Base-by-base conservation (phyloP, 1,140 invertebrate species). In the Aethina tumida region DNA sequence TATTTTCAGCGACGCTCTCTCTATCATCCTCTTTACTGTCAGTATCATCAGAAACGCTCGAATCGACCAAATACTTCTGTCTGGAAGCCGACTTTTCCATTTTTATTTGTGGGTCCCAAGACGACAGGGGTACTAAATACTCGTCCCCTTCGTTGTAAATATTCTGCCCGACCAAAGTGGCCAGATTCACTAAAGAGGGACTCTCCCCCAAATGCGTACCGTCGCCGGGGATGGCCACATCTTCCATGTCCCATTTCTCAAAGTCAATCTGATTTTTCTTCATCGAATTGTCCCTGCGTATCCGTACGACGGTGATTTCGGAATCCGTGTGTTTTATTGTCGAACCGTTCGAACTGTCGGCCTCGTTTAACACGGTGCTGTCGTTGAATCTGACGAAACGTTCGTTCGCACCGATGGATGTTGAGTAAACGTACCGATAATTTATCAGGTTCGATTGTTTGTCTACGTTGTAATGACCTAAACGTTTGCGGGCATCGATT, bases 201-300 rank as follows among this genome's bases (percentile, higher is more conserved):
- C 55, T 58, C 40, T 58, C 53, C 3, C 49, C 56, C 26, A 60
- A 44, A 41, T 60, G 55, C 2, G 44, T 50, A 25, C 53, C 56
- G 43, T 60, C 56, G 8, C 55, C 55, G 2, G 58, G 53, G 16
- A 56, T 51, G 6, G 52, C 53, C 5, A 49, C 47, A 45, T 59
- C 56, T 17, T 59, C 49, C 48, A 60, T 53, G 34, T 57, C 49
- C 58, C 54, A 57, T 30, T 54, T 60, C 39, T n/a, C n/a, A n/a
- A n/a, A n/a, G n/a, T n/a, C n/a, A n/a, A n/a, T n/a, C 52, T 58
- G 30, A 42, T 38, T 6, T 44, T 43, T 10, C 26, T 35, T 35
- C 52, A 52, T n/a, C 42, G 41, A 4, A 43, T 35, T 5, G 39
- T 49, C 50, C 17, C 43, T 46, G 25, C 53, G 47, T 32, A 51